Evolutionary conservation across 1,140 invertebrate genomes (phyloP), one percentile per base, ranked within the genome.

Genomic region (Drosophila micromelanica): DNA sequence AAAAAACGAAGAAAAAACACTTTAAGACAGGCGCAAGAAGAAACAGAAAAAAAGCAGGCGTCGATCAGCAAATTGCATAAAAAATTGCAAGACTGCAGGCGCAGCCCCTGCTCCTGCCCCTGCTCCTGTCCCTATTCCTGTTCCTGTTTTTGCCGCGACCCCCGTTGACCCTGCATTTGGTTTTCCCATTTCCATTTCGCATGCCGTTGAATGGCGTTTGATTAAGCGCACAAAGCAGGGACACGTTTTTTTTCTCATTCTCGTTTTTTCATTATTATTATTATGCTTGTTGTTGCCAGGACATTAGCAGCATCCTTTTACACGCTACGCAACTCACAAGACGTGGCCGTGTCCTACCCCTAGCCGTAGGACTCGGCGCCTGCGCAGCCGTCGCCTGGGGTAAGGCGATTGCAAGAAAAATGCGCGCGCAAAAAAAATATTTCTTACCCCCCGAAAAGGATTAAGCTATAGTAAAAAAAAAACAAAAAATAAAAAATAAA

Each of bases 231-330:
- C 81, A 86, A 86, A 71, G 77, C 52, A 57, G 70, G 40, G 62
- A 67, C 63, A 62, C 56, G 67, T 63, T 60, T 54, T 61, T 61
- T 73, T 73, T 40, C 52, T 56, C 3, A 8, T 20, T 48, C n/a
- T 27, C 45, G 17, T 6, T 49, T 17, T 59, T 52, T 69, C 61
- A 23, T 30, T 27, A 12, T 54, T 62, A n/a, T 67, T 42, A 27
- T 27, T 42, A 17, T 51, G 32, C 27, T 60, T 40, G 27, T 27
- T 20, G 30, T 64, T 52, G 40, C 42, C 59, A 73, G 82, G 85
- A 89, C 84, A 89, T 89, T 90, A 90, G 85, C 84, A 89, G 84
- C 84, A 89, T 89, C 84, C 84, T 89, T 89, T 89, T 87, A 87
- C 84, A 76, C 65, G 70, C 60, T 67, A 48, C 38, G 74, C 75